These are phyloP conservation scores for Beroe ovata DNA, from an alignment of 37 sponge, comb jelly and placozoan genomes.

Conservation along the genomic window DNA sequence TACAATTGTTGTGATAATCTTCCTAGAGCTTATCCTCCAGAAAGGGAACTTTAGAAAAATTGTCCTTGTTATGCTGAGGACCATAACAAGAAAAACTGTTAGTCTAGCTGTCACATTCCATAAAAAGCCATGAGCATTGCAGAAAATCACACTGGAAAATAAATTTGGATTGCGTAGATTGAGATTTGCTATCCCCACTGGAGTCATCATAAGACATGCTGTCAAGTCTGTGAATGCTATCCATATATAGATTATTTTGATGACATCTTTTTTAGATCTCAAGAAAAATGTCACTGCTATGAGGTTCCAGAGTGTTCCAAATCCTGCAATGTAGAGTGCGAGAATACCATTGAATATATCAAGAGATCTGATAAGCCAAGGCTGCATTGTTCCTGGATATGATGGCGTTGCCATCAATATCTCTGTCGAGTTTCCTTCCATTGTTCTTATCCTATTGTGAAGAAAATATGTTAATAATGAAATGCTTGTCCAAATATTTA, in stretches of 20 bases:
- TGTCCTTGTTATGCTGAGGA: conserved; percentile 38
- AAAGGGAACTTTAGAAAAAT: conserved; percentile 14
- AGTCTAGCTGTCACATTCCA: conserved; percentile 50
- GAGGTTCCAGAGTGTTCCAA: conserved; percentile 13
- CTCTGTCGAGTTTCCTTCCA: neutral
- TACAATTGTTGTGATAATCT: neutral
- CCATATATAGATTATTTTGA: conserved; percentile 26
- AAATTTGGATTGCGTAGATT: neutral
- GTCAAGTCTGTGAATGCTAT: conserved; percentile 9
- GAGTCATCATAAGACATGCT: conserved; percentile 36
- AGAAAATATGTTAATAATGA: too few species aligned
- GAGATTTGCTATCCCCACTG: neutral
- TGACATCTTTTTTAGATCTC: conserved; percentile 42
- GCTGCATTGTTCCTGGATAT: conserved; percentile 26
- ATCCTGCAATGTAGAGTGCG: neutral
- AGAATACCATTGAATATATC: conserved; percentile 35
- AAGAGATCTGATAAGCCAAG: neutral
- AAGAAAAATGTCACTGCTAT: conserved; percentile 44
- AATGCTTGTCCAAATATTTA: too few species aligned
- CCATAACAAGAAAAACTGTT: conserved; percentile 48
- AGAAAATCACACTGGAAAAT: conserved; percentile 17
- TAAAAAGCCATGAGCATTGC: conserved; percentile 50
- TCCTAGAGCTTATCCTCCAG: neutral
- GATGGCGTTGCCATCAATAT: neutral
- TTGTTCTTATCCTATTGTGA: too few species aligned